Percentiles rank a stretch among this genome's conserved stretches.
These are phyloP conservation scores for Lasius fuliginosus DNA, from an alignment of 2,888 invertebrate genomes.

Conservation along the genomic window DNA sequence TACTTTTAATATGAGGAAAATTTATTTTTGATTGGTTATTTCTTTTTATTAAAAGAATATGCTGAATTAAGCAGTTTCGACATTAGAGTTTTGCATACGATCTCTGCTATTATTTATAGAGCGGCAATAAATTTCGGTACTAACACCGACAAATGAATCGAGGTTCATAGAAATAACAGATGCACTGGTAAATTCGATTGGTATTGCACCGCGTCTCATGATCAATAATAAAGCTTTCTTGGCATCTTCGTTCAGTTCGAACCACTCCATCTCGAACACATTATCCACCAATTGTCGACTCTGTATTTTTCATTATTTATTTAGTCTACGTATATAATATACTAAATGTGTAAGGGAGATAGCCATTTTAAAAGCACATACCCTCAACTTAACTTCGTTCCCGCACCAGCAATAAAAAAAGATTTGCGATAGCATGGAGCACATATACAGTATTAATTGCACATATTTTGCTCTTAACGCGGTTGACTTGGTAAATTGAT, in stretches of 20 bases:
- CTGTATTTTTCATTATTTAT: slow-evolving; percentile 47
- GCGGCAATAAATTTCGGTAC: slow-evolving; percentile 35
- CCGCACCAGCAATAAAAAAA: slow-evolving; percentile 75
- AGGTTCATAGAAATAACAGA: slow-evolving; percentile 66
- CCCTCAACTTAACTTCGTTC: slow-evolving; percentile 68
- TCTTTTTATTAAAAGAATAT: not conserved
- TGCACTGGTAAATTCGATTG: slow-evolving; percentile 68
- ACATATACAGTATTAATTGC: slow-evolving; percentile 60
- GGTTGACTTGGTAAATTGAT: slow-evolving; percentile 58
- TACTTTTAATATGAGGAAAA: not conserved
- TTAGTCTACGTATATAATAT: not conserved
- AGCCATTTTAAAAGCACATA: slow-evolving; percentile 32
- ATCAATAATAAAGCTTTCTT: slow-evolving; percentile 62
- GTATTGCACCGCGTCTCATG: slow-evolving; percentile 60
- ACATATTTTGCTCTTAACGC: slow-evolving; percentile 47
- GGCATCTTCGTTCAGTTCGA: not conserved
- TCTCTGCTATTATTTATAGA: not conserved
- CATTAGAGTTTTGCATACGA: not conserved
- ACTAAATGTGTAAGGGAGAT: not conserved
- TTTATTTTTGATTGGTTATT: not conserved
- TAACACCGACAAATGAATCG: slow-evolving; percentile 69
- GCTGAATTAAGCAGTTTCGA: not conserved
- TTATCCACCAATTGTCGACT: slow-evolving; percentile 61
- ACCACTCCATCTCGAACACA: slow-evolving; percentile 72
- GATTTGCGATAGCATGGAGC: slow-evolving; percentile 67